Evolutionary conservation across 2,888 invertebrate species (phyloP).

Genomic region (Mesodorylaimus sp.): DNA sequence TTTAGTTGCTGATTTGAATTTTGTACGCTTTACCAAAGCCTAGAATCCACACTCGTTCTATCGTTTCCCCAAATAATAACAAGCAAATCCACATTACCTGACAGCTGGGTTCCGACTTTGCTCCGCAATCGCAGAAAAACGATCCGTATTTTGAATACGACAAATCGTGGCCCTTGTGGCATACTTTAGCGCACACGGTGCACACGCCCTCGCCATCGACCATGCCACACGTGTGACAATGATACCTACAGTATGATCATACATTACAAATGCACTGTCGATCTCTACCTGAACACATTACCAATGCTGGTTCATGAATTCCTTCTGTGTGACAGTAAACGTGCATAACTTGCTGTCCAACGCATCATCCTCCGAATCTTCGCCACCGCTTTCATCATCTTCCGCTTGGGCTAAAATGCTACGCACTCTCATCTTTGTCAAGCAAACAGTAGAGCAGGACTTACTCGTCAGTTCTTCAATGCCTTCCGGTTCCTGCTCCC

Average conservation of each 20-base stretch:
- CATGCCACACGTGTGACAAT: slow-evolving; percentile 97
- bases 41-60: too few relatives aligned
- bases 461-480: too few relatives aligned
- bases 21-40: too few relatives aligned
- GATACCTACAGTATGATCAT: too few relatives aligned
- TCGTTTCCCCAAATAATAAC: too few relatives aligned
- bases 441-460: too few relatives aligned
- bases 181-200: slow-evolving; percentile 86
- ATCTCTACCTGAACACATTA: too few relatives aligned
- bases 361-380: slow-evolving; percentile 6
- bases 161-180: slow-evolving; percentile 75
- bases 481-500: too few relatives aligned
- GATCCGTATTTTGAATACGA: slow-evolving; percentile 91
- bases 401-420: not conserved
- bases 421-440: too few relatives aligned
- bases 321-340: slow-evolving; percentile 84
- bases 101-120: slow-evolving; percentile 55
- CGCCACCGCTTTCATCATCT: slow-evolving; percentile 10
- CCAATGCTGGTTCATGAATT: slow-evolving; percentile 74
- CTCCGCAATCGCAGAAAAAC: slow-evolving; percentile 98
- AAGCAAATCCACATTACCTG: too few relatives aligned
- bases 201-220: slow-evolving; percentile 94
- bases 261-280: too few relatives aligned
- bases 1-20: too few relatives aligned
- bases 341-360: slow-evolving; percentile 49